These are phyloP conservation scores for Taphrorychus bicolor DNA, from an alignment of 2,888 invertebrate species.

Conservation along the genomic window DNA sequence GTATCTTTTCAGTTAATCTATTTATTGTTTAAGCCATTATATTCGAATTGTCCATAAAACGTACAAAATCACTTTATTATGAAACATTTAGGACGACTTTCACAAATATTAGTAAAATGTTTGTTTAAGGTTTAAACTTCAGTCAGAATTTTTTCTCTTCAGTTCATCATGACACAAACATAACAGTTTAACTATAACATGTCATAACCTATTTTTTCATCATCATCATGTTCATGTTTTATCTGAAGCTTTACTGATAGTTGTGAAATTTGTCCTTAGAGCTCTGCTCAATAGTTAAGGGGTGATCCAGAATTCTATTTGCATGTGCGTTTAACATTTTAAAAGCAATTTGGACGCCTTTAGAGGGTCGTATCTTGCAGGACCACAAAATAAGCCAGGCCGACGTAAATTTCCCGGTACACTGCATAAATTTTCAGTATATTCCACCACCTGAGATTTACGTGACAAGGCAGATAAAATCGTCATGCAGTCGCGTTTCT, in stretches of 20 bases:
- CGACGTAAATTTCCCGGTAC: not conserved
- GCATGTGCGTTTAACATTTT: not conserved
- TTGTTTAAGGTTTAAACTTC: no score
- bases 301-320: not conserved
- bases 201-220: no score
- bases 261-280: no score
- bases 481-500: not conserved
- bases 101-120: no score
- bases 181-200: no score
- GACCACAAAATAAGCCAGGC: not conserved
- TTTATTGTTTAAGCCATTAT: not conserved
- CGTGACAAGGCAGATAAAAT: constrained; percentile 3
- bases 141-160: no score
- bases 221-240: not conserved
- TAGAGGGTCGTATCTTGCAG: not conserved
- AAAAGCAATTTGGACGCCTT: not conserved
- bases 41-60: not conserved
- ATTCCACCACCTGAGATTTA: constrained; percentile 1
- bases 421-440: not conserved
- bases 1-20: not conserved
- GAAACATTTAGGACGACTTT: no score
- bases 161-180: no score
- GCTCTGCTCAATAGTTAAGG: no score
- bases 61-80: not conserved
- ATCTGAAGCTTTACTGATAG: no score